Evolutionary conservation across 2,888 invertebrate species (phyloP).

Genomic region (Blomia tropicalis): DNA sequence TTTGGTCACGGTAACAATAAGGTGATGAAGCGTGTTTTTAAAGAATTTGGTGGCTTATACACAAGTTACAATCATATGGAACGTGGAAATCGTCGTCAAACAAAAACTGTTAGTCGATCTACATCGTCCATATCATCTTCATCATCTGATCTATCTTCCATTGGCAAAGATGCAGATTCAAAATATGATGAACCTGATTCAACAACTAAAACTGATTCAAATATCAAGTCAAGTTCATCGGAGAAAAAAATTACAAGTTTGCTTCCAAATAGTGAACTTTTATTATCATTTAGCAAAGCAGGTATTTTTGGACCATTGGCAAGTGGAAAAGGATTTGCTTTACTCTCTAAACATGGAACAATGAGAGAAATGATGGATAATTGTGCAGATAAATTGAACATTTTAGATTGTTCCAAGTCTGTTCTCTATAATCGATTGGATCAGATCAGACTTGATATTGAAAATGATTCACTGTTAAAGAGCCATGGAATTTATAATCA

Average conservation of each 20-base stretch:
- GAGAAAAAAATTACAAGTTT: background rate
- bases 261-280: background rate
- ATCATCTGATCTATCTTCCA: background rate
- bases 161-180: background rate
- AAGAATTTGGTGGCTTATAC: background rate
- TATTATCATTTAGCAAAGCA: background rate
- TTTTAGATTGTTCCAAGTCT: no score
- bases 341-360: background rate
- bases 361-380: background rate
- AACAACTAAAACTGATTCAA: background rate
- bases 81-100: background rate
- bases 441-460: no score
- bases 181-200: background rate
- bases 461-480: no score
- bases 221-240: background rate
- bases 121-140: background rate
- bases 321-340: background rate
- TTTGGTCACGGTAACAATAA: slow-evolving; percentile 34
- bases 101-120: background rate
- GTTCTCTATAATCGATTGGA: no score
- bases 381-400: background rate
- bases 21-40: slow-evolving; percentile 20
- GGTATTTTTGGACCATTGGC: background rate
- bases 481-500: no score
- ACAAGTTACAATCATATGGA: background rate